Evolutionary conservation across 2,888 invertebrate genomes (phyloP), one percentile per base, ranked within the genome.

Genomic region (Cistogaster globosa): DNA sequence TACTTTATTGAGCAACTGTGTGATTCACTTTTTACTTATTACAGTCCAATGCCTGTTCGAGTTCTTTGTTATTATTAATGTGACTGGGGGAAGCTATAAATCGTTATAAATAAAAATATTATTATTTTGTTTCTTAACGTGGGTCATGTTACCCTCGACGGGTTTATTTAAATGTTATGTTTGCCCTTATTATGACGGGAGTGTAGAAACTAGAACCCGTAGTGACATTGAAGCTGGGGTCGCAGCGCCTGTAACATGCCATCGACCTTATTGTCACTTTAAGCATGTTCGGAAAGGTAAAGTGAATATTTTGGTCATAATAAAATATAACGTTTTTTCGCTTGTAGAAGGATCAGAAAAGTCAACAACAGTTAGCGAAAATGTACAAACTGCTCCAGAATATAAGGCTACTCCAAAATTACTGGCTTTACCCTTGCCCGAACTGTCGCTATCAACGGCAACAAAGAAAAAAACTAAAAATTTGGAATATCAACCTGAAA

Each of bases 231-330:
- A 79, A 67, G 22, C 78, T 6, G 82, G 96, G 96, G 88, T 94
- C 97, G 89, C 97, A 97, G 38, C 96, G 97, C 97, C 93, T 97
- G 96, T 95, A 85, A 93, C 95, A 69, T 98, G 98, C 93, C 96
- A 96, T 88, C 94, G 98, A 89, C 97, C 98, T 26, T 97, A 98
- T 93, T 98, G 98, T 93, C 98, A 98, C 93, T 98, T 97, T 92
- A 95, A 96, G 90, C 98, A 98, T 93, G 94, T 95, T 88, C 96
- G 95, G 90, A 96, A 95, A 93, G 96, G 96, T 94, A 88, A 87
- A 18, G 2, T 53, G 16, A 53, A 16, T n/a, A 2, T 18, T 51
- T 9, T 53, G 14, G n/a, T 18, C 9, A 7, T 53, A 53, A 18
- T 7, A 53, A 12, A 53, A 18, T 9, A 42, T 62, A 18, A 51